Conservation (phyloP, 2,888 invertebrate species). For the Parnassius mnemosyne region DNA sequence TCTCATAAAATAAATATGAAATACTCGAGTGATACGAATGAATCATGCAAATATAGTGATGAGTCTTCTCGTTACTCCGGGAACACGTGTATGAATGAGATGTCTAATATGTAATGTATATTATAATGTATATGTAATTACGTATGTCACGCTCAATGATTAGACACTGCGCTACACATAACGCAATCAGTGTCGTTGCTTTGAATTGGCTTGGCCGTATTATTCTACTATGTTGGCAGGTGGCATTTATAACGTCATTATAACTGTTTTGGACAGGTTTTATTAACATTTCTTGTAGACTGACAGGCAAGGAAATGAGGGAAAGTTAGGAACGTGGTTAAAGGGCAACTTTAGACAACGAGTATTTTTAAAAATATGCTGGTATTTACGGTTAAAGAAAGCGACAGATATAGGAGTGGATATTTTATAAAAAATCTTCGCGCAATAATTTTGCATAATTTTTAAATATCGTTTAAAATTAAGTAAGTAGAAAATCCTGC, state of each 20-base stretch:
- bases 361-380: background rate
- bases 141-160: slow-evolving; percentile 11
- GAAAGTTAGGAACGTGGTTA: slow-evolving; percentile 24
- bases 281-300: slow-evolving; percentile 25
- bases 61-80: background rate
- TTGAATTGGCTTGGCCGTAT: slow-evolving; percentile 49
- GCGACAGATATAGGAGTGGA: too few relatives aligned
- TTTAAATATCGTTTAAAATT: too few relatives aligned
- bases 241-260: slow-evolving; percentile 34
- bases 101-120: slow-evolving; percentile 18
- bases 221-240: slow-evolving; percentile 31
- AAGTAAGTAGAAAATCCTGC: too few relatives aligned
- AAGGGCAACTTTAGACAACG: slow-evolving; percentile 16
- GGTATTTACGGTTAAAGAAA: too few relatives aligned
- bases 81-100: slow-evolving; percentile 4
- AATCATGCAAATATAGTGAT: background rate
- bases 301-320: slow-evolving; percentile 24
- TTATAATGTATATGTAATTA: slow-evolving; percentile 11
- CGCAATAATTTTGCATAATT: too few relatives aligned
- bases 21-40: background rate
- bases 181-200: slow-evolving; percentile 46
- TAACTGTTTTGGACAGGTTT: slow-evolving; percentile 26
- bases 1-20: too few relatives aligned
- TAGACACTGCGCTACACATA: slow-evolving; percentile 24
- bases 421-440: too few relatives aligned